A percentile compares a stretch with the other conserved stretches of the same genome.
Conservation (phyloP, 2,888 invertebrate species). For the Meghimatium bilineatum region DNA sequence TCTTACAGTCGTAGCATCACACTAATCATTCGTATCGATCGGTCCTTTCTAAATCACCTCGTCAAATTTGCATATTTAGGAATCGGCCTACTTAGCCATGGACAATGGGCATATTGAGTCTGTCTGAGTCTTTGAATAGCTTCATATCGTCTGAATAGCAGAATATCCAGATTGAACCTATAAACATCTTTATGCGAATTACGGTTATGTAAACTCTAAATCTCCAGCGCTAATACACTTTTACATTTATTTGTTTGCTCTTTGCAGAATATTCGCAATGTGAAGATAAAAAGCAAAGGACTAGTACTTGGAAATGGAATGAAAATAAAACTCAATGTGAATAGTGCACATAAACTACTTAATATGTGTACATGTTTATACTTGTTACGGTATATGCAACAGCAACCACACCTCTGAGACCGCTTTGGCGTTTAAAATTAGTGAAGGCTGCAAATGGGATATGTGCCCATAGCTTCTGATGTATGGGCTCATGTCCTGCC, state of each 20-base stretch:
- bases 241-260: background rate
- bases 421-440: no score
- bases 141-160: background rate
- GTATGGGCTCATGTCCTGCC: no score
- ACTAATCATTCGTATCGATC: slow-evolving; percentile 16
- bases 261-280: background rate
- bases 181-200: slow-evolving; percentile 5
- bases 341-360: background rate
- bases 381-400: no score
- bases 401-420: no score
- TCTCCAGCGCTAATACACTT: background rate
- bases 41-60: background rate
- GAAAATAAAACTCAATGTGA: background rate
- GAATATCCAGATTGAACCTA: background rate
- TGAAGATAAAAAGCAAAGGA: background rate
- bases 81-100: slow-evolving; percentile 11
- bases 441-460: no score
- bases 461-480: no score
- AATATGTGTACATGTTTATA: no score
- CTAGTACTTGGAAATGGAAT: background rate
- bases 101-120: background rate
- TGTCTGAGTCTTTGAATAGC: slow-evolving; percentile 23
- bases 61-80: slow-evolving; percentile 29
- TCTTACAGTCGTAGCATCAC: background rate
- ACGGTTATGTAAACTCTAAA: background rate